These are phyloP conservation scores for Hylaeus volcanicus DNA, from an alignment of 1,140 invertebrate genomes.

Conservation along the genomic window DNA sequence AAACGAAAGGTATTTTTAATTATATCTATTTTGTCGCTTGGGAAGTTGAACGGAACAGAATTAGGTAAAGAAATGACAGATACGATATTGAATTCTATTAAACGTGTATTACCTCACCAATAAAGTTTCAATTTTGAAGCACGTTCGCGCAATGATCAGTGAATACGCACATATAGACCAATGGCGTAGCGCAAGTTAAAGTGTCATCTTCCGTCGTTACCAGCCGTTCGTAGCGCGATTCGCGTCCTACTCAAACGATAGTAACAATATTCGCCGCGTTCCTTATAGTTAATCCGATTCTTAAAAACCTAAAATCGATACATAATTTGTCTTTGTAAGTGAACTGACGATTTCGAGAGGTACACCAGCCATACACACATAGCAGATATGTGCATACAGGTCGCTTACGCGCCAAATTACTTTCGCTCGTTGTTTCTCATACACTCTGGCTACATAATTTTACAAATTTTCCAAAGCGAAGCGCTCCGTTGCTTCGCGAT, in stretches of 20 bases:
- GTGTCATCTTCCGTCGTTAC: constrained; percentile 3
- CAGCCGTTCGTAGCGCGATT: constrained; percentile 21
- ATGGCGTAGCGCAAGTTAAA: constrained; percentile 53
- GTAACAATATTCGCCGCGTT: constrained; percentile 44
- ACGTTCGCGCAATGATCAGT: constrained; percentile 37
- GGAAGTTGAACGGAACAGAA: neutral
- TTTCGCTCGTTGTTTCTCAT: constrained; percentile 46
- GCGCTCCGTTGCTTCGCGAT: neutral
- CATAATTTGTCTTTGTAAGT: constrained; percentile 21
- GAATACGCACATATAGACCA: constrained; percentile 48
- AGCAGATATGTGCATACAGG: constrained; percentile 29
- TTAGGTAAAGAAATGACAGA: neutral
- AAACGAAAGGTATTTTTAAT: too few species aligned
- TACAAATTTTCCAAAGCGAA: constrained; percentile 31
- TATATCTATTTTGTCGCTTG: too few species aligned
- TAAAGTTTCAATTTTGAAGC: constrained; percentile 65
- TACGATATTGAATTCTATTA: constrained; percentile 59
- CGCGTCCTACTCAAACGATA: constrained; percentile 27
- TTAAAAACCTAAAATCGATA: constrained; percentile 21
- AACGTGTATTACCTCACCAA: constrained; percentile 65
- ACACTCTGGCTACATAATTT: constrained; percentile 36
- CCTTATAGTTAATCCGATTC: constrained; percentile 34
- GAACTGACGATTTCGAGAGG: constrained; percentile 34
- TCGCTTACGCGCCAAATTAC: constrained; percentile 19
- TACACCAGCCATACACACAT: constrained; percentile 22